Evolutionary conservation across 2,797 vertebrate genomes (phyloP).

Genomic region (Gastrophryne carolinensis): DNA sequence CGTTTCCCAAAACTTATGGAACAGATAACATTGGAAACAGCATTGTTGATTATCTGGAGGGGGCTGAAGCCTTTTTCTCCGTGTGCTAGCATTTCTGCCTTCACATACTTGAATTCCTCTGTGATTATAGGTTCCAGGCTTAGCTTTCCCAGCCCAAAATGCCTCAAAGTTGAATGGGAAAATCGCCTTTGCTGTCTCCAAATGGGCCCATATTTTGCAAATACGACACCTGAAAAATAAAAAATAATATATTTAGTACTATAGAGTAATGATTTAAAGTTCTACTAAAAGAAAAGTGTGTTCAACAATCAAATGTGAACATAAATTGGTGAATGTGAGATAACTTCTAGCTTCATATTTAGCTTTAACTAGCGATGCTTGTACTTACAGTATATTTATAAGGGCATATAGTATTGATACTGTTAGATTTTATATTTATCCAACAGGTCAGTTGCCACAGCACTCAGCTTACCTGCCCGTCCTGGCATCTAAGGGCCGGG

Average conservation of each 20-base stretch:
- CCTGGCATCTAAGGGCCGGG: no score
- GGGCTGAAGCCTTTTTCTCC: conserved; percentile 69
- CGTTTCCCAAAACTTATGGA: conserved; percentile 85
- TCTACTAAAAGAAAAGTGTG: no score
- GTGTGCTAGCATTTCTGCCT: conserved; percentile 77
- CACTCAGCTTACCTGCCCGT: no score
- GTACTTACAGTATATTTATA: no score
- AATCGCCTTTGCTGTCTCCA: conserved; percentile 92
- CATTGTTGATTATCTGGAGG: conserved; percentile 75
- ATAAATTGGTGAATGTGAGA: no score
- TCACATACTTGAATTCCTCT: conserved; percentile 79
- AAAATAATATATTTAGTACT: not conserved
- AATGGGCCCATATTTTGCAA: conserved; percentile 85
- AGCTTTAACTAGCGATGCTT: no score
- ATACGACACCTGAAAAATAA: conserved; percentile 82
- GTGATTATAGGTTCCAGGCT: conserved; percentile 88
- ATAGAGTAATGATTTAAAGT: no score
- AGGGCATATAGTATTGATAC: no score
- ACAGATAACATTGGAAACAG: conserved; percentile 92
- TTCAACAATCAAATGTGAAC: no score
- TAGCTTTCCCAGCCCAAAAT: conserved; percentile 86
- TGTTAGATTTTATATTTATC: no score
- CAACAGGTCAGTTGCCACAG: no score
- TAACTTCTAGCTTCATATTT: no score
- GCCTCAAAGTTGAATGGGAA: conserved; percentile 84